Evolutionary conservation across 2,113 vertebrate species (phyloP).

Genomic region (Psettodes erumei): DNA sequence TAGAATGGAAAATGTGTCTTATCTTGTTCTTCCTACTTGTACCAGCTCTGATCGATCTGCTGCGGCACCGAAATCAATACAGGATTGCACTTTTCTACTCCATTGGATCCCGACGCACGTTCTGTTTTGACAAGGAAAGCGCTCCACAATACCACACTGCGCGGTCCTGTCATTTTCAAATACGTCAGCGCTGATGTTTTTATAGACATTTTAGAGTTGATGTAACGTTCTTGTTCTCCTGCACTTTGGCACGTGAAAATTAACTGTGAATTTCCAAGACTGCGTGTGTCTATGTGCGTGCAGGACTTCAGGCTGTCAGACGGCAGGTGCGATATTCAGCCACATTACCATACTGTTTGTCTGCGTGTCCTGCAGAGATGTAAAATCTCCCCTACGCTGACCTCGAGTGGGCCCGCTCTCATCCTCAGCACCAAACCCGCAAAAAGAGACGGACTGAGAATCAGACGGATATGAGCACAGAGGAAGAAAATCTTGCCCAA

Average conservation of each 20-base stretch:
- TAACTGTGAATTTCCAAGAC: conserved; percentile 22
- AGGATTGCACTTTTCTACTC: conserved; percentile 78
- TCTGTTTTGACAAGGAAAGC: conserved; percentile 70
- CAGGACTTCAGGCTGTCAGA: conserved; percentile 85
- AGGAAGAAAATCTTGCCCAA: not conserved
- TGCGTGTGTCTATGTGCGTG: conserved; percentile 46
- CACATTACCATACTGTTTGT: conserved; percentile 87
- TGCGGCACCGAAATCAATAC: conserved; percentile 77
- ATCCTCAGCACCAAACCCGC: conserved; percentile 86
- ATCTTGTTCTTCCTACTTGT: conserved; percentile 76
- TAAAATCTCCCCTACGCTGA: conserved; percentile 84
- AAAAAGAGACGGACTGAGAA: conserved; percentile 24
- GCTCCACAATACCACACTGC: conserved; percentile 57
- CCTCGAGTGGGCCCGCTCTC: conserved; percentile 87
- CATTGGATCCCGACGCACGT: conserved; percentile 65
- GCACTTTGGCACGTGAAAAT: conserved; percentile 61
- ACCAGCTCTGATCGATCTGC: conserved; percentile 74
- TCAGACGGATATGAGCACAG: conserved; percentile 3
- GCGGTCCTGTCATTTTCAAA: conserved; percentile 54
- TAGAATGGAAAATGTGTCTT: conserved; percentile 78
- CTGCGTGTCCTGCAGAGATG: conserved; percentile 84
- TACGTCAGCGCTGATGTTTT: conserved; percentile 45
- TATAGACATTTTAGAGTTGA: conserved; percentile 21
- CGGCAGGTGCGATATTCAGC: conserved; percentile 80
- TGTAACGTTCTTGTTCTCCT: conserved; percentile 24